Evolutionary conservation across 2,113 vertebrate genomes (phyloP).

Genomic region (Colius striatus): DNA sequence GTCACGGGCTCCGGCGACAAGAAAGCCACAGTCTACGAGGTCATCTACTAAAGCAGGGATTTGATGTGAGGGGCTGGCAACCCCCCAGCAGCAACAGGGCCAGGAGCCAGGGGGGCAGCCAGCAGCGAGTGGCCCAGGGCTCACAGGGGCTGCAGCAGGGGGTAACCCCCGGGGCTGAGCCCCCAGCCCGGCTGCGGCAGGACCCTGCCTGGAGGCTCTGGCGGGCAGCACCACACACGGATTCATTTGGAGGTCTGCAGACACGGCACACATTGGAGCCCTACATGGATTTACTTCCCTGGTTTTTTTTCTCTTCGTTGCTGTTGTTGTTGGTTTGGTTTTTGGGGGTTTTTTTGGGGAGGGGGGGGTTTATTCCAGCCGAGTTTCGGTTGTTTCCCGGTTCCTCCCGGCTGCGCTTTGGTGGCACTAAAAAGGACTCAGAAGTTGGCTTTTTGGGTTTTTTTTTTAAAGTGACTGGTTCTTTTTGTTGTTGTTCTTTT

Average conservation of each 20-base stretch:
- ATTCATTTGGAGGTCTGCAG: conserved; percentile 45
- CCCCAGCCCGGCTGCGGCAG: no score
- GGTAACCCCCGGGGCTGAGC: neutral
- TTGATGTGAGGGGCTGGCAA: neutral
- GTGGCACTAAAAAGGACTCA: conserved; percentile 66
- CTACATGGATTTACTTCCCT: neutral
- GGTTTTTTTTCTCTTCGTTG: neutral
- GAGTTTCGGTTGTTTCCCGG: neutral
- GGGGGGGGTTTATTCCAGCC: neutral
- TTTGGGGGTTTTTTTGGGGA: neutral
- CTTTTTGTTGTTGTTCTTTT: no score
- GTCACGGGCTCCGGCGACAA: conserved; percentile 97
- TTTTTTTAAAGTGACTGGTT: neutral
- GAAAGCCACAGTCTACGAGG: conserved; percentile 97
- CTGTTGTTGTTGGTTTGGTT: neutral
- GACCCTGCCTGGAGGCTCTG: no score
- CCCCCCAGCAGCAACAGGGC: neutral
- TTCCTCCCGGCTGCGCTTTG: conserved; percentile 46
- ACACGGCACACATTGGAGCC: conserved; percentile 21
- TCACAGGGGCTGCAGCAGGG: rapidly evolving
- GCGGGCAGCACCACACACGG: neutral
- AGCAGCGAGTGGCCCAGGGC: neutral
- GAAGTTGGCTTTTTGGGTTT: neutral
- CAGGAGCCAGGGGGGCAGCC: neutral
- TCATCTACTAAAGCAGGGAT: conserved; percentile 87